Evolutionary conservation across 2,113 vertebrate genomes (phyloP).

Genomic region (Zapus hudsonius): DNA sequence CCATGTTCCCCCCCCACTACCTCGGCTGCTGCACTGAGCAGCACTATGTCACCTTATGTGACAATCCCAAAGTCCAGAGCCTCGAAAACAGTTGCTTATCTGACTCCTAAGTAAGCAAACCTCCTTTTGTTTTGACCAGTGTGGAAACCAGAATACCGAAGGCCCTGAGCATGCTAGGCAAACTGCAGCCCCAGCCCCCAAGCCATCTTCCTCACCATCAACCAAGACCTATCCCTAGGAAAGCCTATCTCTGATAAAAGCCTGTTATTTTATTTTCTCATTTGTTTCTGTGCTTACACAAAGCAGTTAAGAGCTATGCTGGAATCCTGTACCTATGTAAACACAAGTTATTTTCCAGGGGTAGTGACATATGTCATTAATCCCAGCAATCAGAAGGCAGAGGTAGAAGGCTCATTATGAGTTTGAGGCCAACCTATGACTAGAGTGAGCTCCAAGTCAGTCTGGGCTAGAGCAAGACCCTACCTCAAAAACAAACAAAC

Average conservation of each 20-base stretch:
- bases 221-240: not conserved
- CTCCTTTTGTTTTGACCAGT: not conserved
- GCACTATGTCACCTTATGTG: not conserved
- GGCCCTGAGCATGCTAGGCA: not conserved
- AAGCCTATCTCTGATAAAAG: not conserved
- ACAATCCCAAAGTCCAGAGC: not conserved
- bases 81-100: not conserved
- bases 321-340: not conserved
- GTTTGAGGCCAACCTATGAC: too few species aligned
- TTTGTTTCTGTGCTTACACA: slow-evolving; percentile 7
- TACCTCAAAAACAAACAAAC: too few species aligned
- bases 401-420: too few species aligned
- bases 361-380: too few species aligned
- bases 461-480: too few species aligned
- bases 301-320: not conserved
- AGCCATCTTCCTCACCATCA: not conserved
- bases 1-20: too few species aligned
- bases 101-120: not conserved
- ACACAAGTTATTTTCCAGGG: not conserved
- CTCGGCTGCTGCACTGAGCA: too few species aligned
- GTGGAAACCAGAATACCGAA: not conserved
- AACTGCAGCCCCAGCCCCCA: not conserved
- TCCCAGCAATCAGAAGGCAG: too few species aligned
- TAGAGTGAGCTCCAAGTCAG: too few species aligned
- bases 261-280: not conserved